Conservation (phyloP, 2,113 vertebrate species). For the Glaucomys volans region DNA sequence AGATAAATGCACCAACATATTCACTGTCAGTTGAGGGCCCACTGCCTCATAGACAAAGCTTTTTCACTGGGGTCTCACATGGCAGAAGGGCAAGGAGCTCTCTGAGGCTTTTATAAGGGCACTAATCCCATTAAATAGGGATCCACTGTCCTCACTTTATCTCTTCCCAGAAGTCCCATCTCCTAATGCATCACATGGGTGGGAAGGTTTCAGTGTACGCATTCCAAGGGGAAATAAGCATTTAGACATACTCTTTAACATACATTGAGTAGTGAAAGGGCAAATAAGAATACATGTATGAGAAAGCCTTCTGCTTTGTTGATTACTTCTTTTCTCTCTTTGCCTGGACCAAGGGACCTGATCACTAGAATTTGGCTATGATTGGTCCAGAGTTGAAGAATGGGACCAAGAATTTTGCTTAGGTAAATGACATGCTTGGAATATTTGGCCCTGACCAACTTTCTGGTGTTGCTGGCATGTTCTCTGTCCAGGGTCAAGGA, state of each 20-base stretch:
- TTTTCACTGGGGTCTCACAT: background rate
- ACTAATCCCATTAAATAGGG: background rate
- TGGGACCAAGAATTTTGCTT: background rate
- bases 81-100: background rate
- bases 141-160: background rate
- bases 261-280: background rate
- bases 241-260: background rate
- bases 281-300: background rate
- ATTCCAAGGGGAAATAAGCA: background rate
- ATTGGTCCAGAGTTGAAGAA: background rate
- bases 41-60: background rate
- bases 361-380: background rate
- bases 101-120: background rate
- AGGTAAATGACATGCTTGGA: background rate
- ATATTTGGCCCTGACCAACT: background rate
- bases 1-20: background rate
- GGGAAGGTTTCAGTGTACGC: background rate
- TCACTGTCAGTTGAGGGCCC: background rate
- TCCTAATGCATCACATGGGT: background rate
- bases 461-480: background rate
- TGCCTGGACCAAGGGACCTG: rapidly evolving
- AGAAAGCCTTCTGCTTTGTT: background rate
- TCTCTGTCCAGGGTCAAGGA: background rate
- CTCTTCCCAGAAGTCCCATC: no score
- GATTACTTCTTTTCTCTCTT: background rate